Evolutionary conservation across 2,888 invertebrate genomes (phyloP), one percentile per base, ranked within the genome.

Genomic region (Tortricodes alternella): DNA sequence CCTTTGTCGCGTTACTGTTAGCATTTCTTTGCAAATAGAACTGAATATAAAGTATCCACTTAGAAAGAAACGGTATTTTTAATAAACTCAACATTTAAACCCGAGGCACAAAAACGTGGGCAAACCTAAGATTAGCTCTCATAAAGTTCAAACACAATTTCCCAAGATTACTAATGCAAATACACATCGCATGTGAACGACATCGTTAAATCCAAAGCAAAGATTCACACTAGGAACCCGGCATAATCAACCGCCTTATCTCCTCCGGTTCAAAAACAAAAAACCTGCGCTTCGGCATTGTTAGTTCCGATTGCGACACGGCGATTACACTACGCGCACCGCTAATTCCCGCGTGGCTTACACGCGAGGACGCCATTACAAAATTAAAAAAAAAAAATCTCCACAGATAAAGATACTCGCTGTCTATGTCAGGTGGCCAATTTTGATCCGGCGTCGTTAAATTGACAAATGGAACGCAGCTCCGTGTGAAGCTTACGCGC

Each of bases 371-470:
- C 68, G 72, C 78, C 80, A 83, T 83, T 83, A 83, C 68, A 50
- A 49, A 57, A 49, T 58, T 44, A 24, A 58, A 35, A 60, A 51
- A 59, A n/a, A n/a, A 60, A 61, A 39, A 23, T 39, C 38, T 51
- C 41, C 16, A 53, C 32, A 27, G 32, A 51, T 48, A 48, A 55
- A 55, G 55, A 49, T 55, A 55, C 48, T 48, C 53, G 46, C 39
- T 55, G 48, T 55, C 55, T 55, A 55, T 55, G 48, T 56, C 56
- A 50, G 49, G 73, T 72, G 73, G 76, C 73, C 82, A 85, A 81
- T 78, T 79, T 80, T 73, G 72, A 83, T 79, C 78, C 80, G 73
- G 73, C 77, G 74, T 83, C 84, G 85, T 89, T 86, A 86, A 79
- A 81, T 83, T 86, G 86, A 87, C 85, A 87, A 85, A 89, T 85